Evolutionary conservation across 2,888 invertebrate species (phyloP).

Genomic region (Amphipyra berbera): DNA sequence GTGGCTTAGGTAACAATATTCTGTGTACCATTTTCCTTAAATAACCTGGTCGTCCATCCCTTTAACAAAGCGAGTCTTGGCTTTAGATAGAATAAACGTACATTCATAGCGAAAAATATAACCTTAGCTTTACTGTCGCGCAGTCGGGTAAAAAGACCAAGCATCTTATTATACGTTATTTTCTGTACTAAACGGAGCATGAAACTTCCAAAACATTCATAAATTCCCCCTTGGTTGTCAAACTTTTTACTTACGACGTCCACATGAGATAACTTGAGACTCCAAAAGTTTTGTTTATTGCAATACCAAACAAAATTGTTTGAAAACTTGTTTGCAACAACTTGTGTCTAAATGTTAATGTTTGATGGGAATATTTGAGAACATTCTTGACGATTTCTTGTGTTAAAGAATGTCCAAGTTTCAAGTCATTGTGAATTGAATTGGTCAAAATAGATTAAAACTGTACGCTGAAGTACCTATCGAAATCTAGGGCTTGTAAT

Average conservation of each 20-base stretch:
- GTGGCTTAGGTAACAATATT: no score
- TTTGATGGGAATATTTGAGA: slow-evolving; percentile 5
- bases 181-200: neutral
- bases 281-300: slow-evolving; percentile 37
- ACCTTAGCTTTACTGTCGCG: no score
- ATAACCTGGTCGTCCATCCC: no score
- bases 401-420: slow-evolving; percentile 16
- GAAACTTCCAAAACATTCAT: slow-evolving; percentile 16
- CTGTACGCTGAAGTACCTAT: no score
- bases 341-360: slow-evolving; percentile 17
- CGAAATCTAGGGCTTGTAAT: no score
- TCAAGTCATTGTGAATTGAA: slow-evolving; percentile 2
- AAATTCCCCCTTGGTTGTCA: slow-evolving; percentile 13
- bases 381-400: slow-evolving; percentile 9
- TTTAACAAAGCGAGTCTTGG: no score
- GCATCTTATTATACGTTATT: slow-evolving; percentile 2
- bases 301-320: slow-evolving; percentile 42
- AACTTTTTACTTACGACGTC: slow-evolving; percentile 20
- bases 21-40: no score
- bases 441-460: no score
- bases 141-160: no score
- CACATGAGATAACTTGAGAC: slow-evolving; percentile 26
- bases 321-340: slow-evolving; percentile 25
- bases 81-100: no score
- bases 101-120: neutral